Percentiles rank a stretch among this genome's conserved stretches.
Conservation (phyloP, 2,113 vertebrate species). For the Cromileptes altivelis region DNA sequence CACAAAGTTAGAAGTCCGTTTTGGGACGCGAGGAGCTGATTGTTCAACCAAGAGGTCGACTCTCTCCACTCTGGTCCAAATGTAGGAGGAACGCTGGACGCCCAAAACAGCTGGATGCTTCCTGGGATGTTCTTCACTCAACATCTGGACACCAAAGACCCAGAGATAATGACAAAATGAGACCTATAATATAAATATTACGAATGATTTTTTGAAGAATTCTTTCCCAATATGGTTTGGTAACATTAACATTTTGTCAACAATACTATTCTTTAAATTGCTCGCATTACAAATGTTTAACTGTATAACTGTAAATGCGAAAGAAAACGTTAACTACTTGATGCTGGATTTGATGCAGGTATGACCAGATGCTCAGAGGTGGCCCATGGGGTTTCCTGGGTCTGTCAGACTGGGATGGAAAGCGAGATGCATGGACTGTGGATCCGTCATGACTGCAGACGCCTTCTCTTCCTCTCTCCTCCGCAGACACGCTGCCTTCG, state of each 20-base stretch:
- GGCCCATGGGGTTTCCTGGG: slow-evolving; percentile 92
- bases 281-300: not conserved
- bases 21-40: slow-evolving; percentile 88
- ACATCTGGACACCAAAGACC: slow-evolving; percentile 55
- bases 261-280: not conserved
- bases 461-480: slow-evolving; percentile 97
- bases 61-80: slow-evolving; percentile 15
- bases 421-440: slow-evolving; percentile 90
- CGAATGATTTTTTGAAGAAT: not conserved
- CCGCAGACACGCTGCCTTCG: slow-evolving; percentile 98
- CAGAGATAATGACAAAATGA: slow-evolving; percentile 1
- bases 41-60: slow-evolving; percentile 87
- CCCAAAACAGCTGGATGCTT: slow-evolving; percentile 50
- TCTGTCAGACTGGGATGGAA: slow-evolving; percentile 91
- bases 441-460: slow-evolving; percentile 92
- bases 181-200: not conserved
- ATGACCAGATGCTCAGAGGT: slow-evolving; percentile 91
- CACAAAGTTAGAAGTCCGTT: slow-evolving; percentile 93
- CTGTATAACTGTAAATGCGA: not conserved
- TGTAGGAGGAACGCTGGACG: slow-evolving; percentile 44
- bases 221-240: not conserved
- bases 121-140: slow-evolving; percentile 31
- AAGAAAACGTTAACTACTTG: slow-evolving; percentile 23
- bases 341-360: slow-evolving; percentile 16
- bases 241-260: not conserved